Conservation (phyloP, 2,797 vertebrate genomes). For the Coregonus suidteri region DNA sequence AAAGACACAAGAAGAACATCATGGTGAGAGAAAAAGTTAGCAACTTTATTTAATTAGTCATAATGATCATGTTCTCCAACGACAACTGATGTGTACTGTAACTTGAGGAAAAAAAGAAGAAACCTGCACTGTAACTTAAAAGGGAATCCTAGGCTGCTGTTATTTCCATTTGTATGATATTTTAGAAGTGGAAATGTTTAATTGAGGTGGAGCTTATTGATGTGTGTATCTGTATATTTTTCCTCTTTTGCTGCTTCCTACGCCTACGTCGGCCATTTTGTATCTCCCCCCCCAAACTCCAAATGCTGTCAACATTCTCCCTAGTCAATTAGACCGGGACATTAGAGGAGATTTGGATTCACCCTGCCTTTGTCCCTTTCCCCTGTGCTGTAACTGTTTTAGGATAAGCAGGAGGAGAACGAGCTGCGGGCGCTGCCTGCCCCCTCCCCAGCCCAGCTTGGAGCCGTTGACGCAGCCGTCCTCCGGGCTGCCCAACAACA, state of each 20-base stretch:
- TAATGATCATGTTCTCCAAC: too few relatives aligned
- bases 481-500: constrained; percentile 81
- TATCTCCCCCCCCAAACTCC: too few relatives aligned
- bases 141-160: too few relatives aligned
- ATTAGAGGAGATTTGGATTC: not conserved
- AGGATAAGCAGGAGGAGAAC: constrained; percentile 98
- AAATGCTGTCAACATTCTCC: not conserved
- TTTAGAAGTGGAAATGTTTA: too few relatives aligned
- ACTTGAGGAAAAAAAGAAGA: not conserved
- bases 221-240: not conserved
- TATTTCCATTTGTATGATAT: too few relatives aligned
- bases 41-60: not conserved
- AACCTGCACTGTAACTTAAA: not conserved
- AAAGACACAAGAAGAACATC: constrained; percentile 98
- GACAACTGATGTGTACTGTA: not conserved
- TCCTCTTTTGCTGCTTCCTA: not conserved
- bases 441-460: constrained; percentile 83
- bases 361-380: not conserved
- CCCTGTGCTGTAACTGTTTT: constrained; percentile 3
- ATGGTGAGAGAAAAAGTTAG: constrained; percentile 76
- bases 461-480: constrained; percentile 84
- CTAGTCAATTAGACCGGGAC: not conserved
- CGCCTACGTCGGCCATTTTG: not conserved
- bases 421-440: constrained; percentile 88
- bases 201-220: not conserved